Conservation (phyloP, 2,113 vertebrate species). For the Mellivora capensis region DNA sequence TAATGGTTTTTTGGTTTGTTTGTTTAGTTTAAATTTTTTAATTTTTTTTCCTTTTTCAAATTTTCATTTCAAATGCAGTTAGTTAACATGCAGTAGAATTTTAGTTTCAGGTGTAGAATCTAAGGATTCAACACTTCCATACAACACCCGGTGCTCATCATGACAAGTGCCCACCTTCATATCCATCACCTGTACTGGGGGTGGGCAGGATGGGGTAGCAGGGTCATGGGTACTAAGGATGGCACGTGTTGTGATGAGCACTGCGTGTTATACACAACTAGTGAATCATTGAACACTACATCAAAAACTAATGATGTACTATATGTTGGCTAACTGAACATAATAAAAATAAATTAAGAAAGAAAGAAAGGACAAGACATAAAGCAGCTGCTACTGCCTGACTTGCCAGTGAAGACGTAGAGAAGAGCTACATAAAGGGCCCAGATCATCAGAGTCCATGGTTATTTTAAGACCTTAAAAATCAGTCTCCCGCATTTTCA, state of each 20-base stretch:
- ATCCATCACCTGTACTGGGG: background rate
- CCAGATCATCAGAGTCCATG: background rate
- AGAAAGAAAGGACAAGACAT: background rate
- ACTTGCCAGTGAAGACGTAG: background rate
- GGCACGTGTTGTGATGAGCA: background rate
- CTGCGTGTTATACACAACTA: background rate
- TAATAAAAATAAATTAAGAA: background rate
- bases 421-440: background rate
- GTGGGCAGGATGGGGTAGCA: background rate
- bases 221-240: background rate
- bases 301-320: background rate
- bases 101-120: background rate
- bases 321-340: background rate
- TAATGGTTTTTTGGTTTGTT: background rate
- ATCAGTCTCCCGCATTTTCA: background rate
- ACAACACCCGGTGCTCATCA: background rate
- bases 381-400: background rate
- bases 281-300: background rate
- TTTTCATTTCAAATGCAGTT: background rate
- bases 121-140: background rate
- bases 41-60: background rate
- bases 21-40: background rate
- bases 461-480: slow-evolving; percentile 15
- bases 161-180: background rate
- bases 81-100: background rate